Base-by-base conservation (phyloP, 2,888 invertebrate species). In the Dione vanillae region DNA sequence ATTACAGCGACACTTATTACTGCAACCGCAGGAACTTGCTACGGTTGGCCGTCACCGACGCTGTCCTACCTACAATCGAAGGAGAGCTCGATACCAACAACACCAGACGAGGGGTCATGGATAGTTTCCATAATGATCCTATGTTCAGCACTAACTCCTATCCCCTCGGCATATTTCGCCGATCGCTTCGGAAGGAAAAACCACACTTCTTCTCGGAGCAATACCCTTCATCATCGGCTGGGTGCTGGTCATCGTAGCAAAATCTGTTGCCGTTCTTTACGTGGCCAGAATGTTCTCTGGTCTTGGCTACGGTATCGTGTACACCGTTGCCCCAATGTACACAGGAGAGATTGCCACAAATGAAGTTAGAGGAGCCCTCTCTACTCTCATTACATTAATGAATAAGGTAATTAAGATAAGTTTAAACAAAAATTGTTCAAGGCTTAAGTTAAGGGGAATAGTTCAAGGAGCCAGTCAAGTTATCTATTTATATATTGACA, bases 151-250 rank as follows among this genome's bases (percentile, higher is more conserved):
- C 86, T 95, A 47, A 95, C 95, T 59, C 95, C 95, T 12, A 83
- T 95, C 12, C 86, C 95, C 20, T 94, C 95, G 9, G 95, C 95
- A 11, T 92, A 95, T 80, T 85, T 95, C 71, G 95, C 95, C 61
- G 95, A 96, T 82, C 88, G 91, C 73, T 92, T 95, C 72, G 96
- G 96, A n/a, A 92, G 96, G n/a, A 96, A 96, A n/a, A 81, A 93
- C 91, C 14, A 94, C 95, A n/a, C 89, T 96, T 1, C 88, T 96
- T 14, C 83, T 94, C 47, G 92, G 95, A 14, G 94, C 95, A 0
- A 78, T 95, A 9, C 95, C 96, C 0, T 94, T 95, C 78, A 94
- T 95, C 74, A 65, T 94, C 49, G 94, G 95, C 72, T 96, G 96
- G 96, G 82, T 95, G 45, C 85, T 95, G 76, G 93, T 96, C 76